Percentiles rank a stretch among this genome's conserved stretches.
phyloP scores from a whole-genome alignment of 2,113 vertebrate genomes.

The Dermatemys mawii region DNA sequence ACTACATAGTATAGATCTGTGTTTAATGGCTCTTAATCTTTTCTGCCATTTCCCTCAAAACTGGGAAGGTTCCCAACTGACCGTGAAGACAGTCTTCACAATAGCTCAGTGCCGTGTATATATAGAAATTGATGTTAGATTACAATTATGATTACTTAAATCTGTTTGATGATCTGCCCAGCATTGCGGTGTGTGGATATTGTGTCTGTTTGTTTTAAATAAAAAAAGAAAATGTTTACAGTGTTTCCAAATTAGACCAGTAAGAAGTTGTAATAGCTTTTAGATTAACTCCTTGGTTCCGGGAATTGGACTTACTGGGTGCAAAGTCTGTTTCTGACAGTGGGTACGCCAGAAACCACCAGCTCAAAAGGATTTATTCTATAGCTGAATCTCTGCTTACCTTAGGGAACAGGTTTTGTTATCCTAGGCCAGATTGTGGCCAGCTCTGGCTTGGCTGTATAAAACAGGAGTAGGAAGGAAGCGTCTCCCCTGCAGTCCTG shows the following conservation, averaged over 20 bases:
- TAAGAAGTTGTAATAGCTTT: conserved; percentile 70
- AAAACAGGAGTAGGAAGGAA: background rate
- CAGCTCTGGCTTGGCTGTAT: conserved; percentile 9
- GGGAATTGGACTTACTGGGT: conserved; percentile 58
- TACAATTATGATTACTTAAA: conserved; percentile 46
- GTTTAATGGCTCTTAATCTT: background rate
- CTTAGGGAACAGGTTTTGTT: conserved; percentile 38
- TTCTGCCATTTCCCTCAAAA: background rate
- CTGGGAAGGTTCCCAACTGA: background rate
- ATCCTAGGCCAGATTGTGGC: background rate
- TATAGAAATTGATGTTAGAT: conserved; percentile 21
- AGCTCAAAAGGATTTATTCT: conserved; percentile 55
- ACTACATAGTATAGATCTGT: background rate
- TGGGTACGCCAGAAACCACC: conserved; percentile 58
- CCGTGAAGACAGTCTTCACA: conserved; percentile 2
- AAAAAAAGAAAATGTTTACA: conserved; percentile 55
- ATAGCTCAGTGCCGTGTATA: background rate
- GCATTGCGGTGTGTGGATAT: conserved; percentile 32
- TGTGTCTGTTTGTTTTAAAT: conserved; percentile 3
- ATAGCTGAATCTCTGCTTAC: conserved; percentile 61
- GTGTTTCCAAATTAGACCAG: conserved; percentile 49
- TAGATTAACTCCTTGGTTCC: conserved; percentile 69
- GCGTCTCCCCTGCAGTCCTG: background rate
- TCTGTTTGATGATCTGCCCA: conserved; percentile 17
- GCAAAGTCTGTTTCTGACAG: conserved; percentile 45